Evolutionary conservation across 2,113 vertebrate genomes (phyloP).

Genomic region (Pollachius pollachius): DNA sequence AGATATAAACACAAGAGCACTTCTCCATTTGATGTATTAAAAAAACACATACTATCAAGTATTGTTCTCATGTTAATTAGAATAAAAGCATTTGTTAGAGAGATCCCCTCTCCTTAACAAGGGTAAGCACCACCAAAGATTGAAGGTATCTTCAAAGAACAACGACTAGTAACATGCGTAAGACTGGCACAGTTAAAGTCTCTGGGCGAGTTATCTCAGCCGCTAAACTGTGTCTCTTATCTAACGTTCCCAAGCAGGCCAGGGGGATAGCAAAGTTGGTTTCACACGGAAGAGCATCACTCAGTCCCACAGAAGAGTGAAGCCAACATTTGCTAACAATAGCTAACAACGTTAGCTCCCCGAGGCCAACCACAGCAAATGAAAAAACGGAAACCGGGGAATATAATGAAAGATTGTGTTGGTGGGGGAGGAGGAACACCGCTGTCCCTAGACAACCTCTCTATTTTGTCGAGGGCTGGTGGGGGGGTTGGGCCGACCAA

Average conservation of each 20-base stretch:
- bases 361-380: not conserved
- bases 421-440: not conserved
- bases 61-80: no score
- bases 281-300: not conserved
- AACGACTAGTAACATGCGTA: conserved; percentile 26
- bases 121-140: conserved; percentile 11
- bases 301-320: not conserved
- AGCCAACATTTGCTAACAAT: not conserved
- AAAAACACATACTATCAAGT: no score
- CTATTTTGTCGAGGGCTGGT: not conserved
- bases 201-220: conserved; percentile 31
- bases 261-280: not conserved
- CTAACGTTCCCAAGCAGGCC: not conserved
- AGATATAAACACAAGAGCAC: not conserved
- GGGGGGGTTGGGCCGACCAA: conserved; percentile 22
- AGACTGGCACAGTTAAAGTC: conserved; percentile 27
- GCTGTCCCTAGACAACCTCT: not conserved
- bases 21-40: no score
- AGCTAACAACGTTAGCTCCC: not conserved
- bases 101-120: not conserved
- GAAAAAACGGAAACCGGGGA: not conserved
- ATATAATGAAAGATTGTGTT: not conserved
- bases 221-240: conserved; percentile 23
- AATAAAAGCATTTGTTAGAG: not conserved
- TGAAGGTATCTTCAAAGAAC: conserved; percentile 14